These are phyloP conservation scores for Lithophane ornitopus DNA, from an alignment of 2,888 invertebrate species.

Conservation along the genomic window DNA sequence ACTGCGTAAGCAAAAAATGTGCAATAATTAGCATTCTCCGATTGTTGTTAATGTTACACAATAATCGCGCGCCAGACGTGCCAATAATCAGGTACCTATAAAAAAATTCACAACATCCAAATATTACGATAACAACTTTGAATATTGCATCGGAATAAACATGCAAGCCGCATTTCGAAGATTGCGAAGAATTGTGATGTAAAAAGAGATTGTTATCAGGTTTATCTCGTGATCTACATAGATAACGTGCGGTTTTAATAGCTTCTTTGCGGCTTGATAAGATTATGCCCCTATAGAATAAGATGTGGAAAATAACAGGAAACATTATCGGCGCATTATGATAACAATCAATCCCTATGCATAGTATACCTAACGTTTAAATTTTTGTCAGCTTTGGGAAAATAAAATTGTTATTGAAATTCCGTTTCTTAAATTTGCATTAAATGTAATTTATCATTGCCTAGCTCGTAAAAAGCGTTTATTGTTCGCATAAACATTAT, in stretches of 20 bases:
- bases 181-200: conserved; percentile 9
- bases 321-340: neutral
- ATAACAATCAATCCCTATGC: neutral
- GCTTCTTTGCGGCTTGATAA: conserved; percentile 10
- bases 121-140: conserved; percentile 12
- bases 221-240: conserved; percentile 21
- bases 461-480: neutral
- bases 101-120: conserved; percentile 20
- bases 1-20: neutral
- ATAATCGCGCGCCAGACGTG: neutral
- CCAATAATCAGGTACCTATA: conserved; percentile 6
- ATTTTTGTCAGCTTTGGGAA: neutral
- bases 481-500: neutral
- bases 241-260: conserved; percentile 6
- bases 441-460: neutral
- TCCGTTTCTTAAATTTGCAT: neutral
- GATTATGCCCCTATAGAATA: neutral
- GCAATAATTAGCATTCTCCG: conserved; percentile 4
- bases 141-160: neutral
- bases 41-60: neutral
- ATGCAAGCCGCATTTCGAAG: neutral
- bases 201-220: conserved; percentile 20
- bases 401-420: neutral
- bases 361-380: neutral
- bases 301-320: conserved; percentile 5